Conservation (phyloP, 2,113 vertebrate genomes). For the Alethe castanea region DNA sequence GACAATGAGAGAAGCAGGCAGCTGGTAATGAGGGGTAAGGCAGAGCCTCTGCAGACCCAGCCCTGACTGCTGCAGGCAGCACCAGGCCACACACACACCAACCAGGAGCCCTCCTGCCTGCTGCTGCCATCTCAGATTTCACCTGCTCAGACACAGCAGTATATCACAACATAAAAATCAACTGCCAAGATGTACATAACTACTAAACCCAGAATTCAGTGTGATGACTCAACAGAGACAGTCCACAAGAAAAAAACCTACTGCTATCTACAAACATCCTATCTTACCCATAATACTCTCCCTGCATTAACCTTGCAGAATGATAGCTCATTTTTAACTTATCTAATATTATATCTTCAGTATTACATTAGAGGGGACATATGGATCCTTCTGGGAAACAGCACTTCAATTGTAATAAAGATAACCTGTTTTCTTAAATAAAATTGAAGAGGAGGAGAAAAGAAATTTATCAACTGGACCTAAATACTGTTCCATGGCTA, state of each 20-base stretch:
- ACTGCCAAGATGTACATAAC: background rate
- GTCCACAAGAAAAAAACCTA: background rate
- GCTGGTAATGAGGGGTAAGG: background rate
- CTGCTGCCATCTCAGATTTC: background rate
- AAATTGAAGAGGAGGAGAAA: background rate
- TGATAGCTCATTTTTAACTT: background rate
- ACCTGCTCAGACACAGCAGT: background rate
- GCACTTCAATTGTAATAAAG: background rate
- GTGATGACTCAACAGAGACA: background rate
- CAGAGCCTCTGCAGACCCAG: background rate
- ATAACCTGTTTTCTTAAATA: background rate
- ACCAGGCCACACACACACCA: background rate
- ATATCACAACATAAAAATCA: background rate
- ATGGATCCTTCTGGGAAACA: conserved; percentile 15
- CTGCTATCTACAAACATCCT: background rate
- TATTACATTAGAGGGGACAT: conserved; percentile 25
- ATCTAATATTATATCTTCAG: background rate
- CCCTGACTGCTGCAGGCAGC: background rate
- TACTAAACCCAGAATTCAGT: background rate
- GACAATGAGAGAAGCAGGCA: background rate
- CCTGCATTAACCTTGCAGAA: background rate
- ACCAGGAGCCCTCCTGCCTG: background rate
- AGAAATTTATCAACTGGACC: background rate
- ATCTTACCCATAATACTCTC: background rate
- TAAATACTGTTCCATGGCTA: background rate